A percentile compares a stretch with the other conserved stretches of the same genome.
These are phyloP conservation scores for Sebastes goodei DNA, from an alignment of 2,797 vertebrate genomes.

Conservation along the genomic window DNA sequence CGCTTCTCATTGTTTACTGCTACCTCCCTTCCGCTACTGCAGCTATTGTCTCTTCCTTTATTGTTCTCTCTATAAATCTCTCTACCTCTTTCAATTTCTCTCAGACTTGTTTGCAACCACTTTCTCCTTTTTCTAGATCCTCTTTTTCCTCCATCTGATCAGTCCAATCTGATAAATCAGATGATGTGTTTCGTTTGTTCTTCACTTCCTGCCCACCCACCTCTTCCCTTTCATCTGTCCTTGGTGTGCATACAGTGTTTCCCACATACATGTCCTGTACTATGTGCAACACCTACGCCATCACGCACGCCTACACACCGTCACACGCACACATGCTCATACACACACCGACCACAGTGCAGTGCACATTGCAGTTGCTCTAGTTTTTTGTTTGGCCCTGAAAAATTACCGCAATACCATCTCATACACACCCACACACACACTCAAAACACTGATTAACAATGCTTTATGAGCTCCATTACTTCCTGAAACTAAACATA, in stretches of 20 bases:
- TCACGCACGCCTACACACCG: constrained; percentile 36
- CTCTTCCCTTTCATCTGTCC: constrained; percentile 70
- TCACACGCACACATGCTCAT: constrained; percentile 17
- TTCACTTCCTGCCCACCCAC: constrained; percentile 73
- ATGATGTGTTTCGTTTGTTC: constrained; percentile 70
- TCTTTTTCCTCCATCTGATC: constrained; percentile 33
- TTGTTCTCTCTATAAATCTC: constrained; percentile 12
- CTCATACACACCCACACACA: constrained; percentile 27
- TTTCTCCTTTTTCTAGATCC: constrained; percentile 20
- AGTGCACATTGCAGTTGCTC: constrained; percentile 60
- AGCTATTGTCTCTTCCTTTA: constrained; percentile 57
- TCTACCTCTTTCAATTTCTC: constrained; percentile 10
- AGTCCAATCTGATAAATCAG: constrained; percentile 66
- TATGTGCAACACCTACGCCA: constrained; percentile 60
- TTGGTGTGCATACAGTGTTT: constrained; percentile 71
- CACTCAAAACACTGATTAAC: constrained; percentile 15
- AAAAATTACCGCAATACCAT: constrained; percentile 53
- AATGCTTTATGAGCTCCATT: constrained; percentile 18
- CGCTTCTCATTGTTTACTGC: constrained; percentile 87
- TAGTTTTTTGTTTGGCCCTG: constrained; percentile 60
- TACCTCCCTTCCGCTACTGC: constrained; percentile 82
- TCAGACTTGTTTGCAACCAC: background rate
- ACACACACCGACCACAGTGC: constrained; percentile 41
- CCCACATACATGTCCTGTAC: constrained; percentile 70
- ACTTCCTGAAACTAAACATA: constrained; percentile 31